These are phyloP conservation scores for Oncorhynchus clarkii DNA, from an alignment of 2,113 vertebrate genomes.

Conservation along the genomic window DNA sequence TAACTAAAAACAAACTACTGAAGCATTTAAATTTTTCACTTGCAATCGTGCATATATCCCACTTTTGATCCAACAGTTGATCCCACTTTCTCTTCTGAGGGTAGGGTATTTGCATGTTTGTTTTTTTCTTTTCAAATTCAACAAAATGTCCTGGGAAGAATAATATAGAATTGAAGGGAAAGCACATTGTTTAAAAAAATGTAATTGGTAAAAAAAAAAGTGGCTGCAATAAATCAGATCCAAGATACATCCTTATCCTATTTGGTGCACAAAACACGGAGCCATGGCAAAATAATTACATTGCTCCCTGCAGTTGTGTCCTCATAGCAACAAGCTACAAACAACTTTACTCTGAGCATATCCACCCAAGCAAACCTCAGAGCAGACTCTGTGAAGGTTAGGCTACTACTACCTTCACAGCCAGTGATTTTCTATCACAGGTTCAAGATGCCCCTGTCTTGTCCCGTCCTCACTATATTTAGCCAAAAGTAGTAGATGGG, in stretches of 20 bases:
- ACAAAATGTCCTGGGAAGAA: too few species aligned
- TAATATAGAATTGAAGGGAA: neutral
- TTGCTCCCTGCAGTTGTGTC: neutral
- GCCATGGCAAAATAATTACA: conserved; percentile 2
- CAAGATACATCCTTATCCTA: neutral
- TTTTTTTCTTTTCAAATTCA: too few species aligned
- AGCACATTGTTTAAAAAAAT: neutral
- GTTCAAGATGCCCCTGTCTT: too few species aligned
- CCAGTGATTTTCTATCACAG: neutral
- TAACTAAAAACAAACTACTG: too few species aligned
- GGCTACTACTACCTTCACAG: neutral
- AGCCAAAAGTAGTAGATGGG: too few species aligned
- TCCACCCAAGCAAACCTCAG: neutral
- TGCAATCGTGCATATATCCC: too few species aligned
- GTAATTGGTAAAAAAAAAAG: neutral
- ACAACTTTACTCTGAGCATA: neutral
- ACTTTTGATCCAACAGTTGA: too few species aligned
- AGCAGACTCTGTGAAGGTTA: neutral
- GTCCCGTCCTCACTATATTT: too few species aligned
- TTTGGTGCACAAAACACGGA: neutral
- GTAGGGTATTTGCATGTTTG: too few species aligned
- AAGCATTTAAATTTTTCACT: too few species aligned
- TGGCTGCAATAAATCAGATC: neutral
- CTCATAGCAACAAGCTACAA: neutral
- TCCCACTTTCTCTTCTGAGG: too few species aligned